A percentile compares a stretch with the other conserved stretches of the same genome.
Evolutionary conservation across 2,888 invertebrate species (phyloP).

Genomic region (Neoscelio sp.): DNA sequence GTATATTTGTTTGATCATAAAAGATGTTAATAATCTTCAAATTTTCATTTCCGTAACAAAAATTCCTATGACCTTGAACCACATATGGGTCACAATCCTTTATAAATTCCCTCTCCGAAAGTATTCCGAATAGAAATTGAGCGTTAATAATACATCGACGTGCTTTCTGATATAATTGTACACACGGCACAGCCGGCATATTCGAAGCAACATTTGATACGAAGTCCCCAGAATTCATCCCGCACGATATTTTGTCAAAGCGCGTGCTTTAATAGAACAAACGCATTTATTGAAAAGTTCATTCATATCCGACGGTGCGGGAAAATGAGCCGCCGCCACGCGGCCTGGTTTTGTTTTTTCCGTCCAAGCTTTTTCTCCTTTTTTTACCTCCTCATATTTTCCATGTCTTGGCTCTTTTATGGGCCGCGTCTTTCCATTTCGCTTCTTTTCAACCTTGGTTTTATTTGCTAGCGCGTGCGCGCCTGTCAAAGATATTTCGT

Average conservation of each 20-base stretch:
- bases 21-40: no score
- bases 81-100: conserved; percentile 3
- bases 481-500: conserved; percentile 34
- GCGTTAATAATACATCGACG: conserved; percentile 69
- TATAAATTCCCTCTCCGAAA: conserved; percentile 8
- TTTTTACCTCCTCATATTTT: conserved; percentile 34
- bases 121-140: conserved; percentile 20
- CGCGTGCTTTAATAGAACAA: conserved; percentile 12
- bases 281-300: conserved; percentile 74
- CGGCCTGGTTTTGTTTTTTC: conserved; percentile 45
- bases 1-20: no score
- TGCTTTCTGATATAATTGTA: conserved; percentile 66
- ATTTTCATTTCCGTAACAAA: no score
- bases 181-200: conserved; percentile 19
- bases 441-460: conserved; percentile 21
- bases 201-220: conserved; percentile 34
- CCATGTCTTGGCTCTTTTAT: conserved; percentile 26
- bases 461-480: conserved; percentile 34
- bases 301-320: conserved; percentile 69
- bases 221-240: conserved; percentile 20
- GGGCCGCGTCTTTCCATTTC: conserved; percentile 23
- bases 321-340: conserved; percentile 65
- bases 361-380: conserved; percentile 16
- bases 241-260: conserved; percentile 4
- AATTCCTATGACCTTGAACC: conserved; percentile 17